phyloP scores from a whole-genome alignment of 2,113 vertebrate species.

The Acrocephalus arundinaceus region DNA sequence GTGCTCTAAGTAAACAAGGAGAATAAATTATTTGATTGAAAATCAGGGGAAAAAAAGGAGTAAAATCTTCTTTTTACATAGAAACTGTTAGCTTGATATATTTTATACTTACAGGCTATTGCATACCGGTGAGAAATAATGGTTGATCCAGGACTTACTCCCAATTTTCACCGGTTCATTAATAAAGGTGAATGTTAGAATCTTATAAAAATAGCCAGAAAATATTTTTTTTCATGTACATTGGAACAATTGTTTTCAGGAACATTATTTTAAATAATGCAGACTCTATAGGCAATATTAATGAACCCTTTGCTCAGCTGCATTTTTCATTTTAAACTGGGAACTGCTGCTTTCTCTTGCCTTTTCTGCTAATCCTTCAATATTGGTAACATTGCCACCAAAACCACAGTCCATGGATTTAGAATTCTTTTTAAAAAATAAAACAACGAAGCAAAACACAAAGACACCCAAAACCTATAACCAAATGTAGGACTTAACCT shows the following conservation, averaged over 20 bases:
- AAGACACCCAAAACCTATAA: accelerated
- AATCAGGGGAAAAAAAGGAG: neutral
- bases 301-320: neutral
- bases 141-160: neutral
- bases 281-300: neutral
- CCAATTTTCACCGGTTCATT: neutral
- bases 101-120: neutral
- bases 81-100: neutral
- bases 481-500: neutral
- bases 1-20: neutral
- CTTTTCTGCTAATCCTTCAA: neutral
- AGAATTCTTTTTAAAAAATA: neutral
- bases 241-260: neutral
- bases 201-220: neutral
- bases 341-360: neutral
- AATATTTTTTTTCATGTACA: neutral
- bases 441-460: neutral
- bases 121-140: accelerated
- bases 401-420: neutral
- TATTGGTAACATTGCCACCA: neutral
- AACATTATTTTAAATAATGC: neutral
- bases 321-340: neutral
- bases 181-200: neutral
- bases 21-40: neutral
- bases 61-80: neutral